Percentiles rank a stretch among this genome's conserved stretches.
Evolutionary conservation across 1,140 invertebrate genomes (phyloP).

Genomic region (Drosophila eugracilis): DNA sequence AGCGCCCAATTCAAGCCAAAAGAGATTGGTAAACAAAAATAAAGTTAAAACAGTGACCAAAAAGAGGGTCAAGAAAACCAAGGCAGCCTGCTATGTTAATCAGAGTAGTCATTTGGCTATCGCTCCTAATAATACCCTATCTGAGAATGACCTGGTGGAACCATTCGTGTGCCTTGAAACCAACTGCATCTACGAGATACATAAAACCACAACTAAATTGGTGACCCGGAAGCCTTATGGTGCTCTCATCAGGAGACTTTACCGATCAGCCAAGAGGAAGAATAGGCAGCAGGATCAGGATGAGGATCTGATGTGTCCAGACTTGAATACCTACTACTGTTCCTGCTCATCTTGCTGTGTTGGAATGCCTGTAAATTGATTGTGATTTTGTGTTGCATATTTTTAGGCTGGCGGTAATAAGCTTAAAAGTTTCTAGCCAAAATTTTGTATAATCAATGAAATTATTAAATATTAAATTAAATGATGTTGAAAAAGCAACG

Average conservation of each 20-base stretch:
- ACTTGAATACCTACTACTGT: background rate
- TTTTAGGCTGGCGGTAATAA: constrained; percentile 15
- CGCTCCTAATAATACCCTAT: background rate
- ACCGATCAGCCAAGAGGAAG: constrained; percentile 11
- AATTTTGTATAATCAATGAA: constrained; percentile 1
- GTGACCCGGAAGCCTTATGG: background rate
- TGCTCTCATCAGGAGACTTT: constrained; percentile 16
- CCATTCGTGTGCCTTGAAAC: background rate
- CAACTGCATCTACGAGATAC: constrained; percentile 20
- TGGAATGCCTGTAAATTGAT: constrained; percentile 3
- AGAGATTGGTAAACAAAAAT: constrained; percentile 1
- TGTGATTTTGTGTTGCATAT: constrained; percentile 16
- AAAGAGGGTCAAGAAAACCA: background rate
- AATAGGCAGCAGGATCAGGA: constrained; percentile 1
- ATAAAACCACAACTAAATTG: background rate
- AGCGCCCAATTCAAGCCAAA: background rate
- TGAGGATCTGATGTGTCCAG: too few relatives aligned
- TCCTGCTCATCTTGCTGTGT: constrained; percentile 24
- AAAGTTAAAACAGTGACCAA: background rate
- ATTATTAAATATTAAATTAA: constrained; percentile 3
- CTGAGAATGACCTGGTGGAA: background rate
- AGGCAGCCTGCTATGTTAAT: background rate
- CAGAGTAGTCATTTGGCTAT: background rate
- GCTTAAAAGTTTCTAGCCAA: background rate
- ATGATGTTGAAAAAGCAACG: background rate